Conservation (phyloP, 2,888 invertebrate species). For the Malthinus seriepunctatus region DNA sequence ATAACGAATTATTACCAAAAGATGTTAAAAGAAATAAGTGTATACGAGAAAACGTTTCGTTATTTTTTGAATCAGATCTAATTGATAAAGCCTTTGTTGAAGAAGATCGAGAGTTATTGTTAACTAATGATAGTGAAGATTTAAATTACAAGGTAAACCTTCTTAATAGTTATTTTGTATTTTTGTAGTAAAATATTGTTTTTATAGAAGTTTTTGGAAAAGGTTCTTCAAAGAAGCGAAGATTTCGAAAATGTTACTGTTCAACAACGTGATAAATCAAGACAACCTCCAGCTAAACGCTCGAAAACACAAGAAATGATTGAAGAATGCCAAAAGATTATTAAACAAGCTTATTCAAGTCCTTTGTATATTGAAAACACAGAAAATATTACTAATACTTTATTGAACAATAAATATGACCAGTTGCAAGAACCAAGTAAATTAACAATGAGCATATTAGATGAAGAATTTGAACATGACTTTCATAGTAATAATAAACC, state of each 20-base stretch:
- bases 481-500: neutral
- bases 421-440: neutral
- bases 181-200: neutral
- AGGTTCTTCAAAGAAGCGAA: slow-evolving; percentile 21
- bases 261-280: neutral
- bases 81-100: neutral
- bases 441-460: slow-evolving; percentile 3
- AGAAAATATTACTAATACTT: neutral
- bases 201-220: slow-evolving; percentile 27
- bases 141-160: slow-evolving; percentile 32
- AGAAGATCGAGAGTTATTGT: neutral
- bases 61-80: slow-evolving; percentile 38
- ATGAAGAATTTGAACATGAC: slow-evolving; percentile 13
- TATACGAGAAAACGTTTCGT: slow-evolving; percentile 40
- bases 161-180: neutral
- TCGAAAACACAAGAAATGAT: slow-evolving; percentile 29
- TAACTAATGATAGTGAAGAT: slow-evolving; percentile 12
- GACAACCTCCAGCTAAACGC: slow-evolving; percentile 17
- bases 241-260: slow-evolving; percentile 1
- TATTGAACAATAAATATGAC: neutral
- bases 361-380: slow-evolving; percentile 15
- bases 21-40: slow-evolving; percentile 37
- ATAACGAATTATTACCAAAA: slow-evolving; percentile 21
- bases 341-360: slow-evolving; percentile 23
- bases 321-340: slow-evolving; percentile 26